Evolutionary conservation across 2,797 vertebrate species (phyloP), one percentile per base, ranked within the genome.

Genomic region (Taenioides sp.): DNA sequence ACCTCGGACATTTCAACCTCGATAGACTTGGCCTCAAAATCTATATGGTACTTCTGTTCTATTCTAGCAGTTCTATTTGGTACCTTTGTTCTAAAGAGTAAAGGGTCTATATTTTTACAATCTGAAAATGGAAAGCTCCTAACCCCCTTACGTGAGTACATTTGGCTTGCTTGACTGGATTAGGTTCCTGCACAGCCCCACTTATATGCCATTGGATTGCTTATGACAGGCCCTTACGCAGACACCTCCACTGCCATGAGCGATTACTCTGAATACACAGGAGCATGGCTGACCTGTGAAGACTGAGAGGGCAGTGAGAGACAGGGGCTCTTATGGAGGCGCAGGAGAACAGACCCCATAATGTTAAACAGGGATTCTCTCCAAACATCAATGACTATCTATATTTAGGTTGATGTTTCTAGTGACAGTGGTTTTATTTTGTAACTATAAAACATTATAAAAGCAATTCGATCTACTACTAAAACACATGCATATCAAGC

Each of bases 161-260:
- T 84, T 86, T 75, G 77, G 78, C 87, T 80, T 74, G 72, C 67
- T 71, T 86, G 80, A 75, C 89, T 83, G 90, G 88, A 90, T 90
- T 88, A 88, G 87, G 76, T 87, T 80, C 73, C 71, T 79, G 84
- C 86, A 89, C 87, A 91, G 88, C 82, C 84, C 74, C 79, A 80
- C 84, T 84, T 86, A 87, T 89, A 90, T 89, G 84, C 84, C 87
- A 77, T 52, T 68, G 78, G 84, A 92, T 91, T 90, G 87, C 87
- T 88, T 88, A 86, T 90, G 91, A 92, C 91, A 92, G 91, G 88
- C 84, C 80, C 90, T 92, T 89, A 87, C 71, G 89, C 88, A 88
- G 89, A 91, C 91, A 91, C 90, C 90, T 91, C 77, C 78, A 88
- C 86, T 91, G 90, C 88, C 89, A 89, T 69, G 74, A 87, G 80